These are phyloP conservation scores for Tetanocera ferruginea DNA, from an alignment of 2,888 invertebrate genomes.

Conservation along the genomic window DNA sequence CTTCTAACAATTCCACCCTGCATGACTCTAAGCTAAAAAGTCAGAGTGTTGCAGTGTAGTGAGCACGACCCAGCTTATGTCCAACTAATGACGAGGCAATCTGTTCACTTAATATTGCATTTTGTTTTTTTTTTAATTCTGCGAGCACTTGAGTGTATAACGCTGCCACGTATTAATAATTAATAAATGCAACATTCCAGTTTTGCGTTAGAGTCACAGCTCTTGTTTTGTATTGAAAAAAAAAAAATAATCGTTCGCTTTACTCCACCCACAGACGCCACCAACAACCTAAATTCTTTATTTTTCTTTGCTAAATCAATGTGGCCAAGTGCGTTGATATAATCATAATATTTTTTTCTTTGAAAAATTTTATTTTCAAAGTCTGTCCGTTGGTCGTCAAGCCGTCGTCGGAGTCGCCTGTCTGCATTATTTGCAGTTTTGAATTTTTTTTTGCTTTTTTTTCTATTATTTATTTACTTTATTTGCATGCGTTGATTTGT, in stretches of 20 bases:
- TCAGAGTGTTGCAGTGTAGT: too few relatives aligned
- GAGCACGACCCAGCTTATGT: too few relatives aligned
- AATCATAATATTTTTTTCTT: neutral
- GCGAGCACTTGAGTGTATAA: too few relatives aligned
- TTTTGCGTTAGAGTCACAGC: neutral
- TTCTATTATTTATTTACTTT: neutral
- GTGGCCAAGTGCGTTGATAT: neutral
- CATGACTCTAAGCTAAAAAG: too few relatives aligned
- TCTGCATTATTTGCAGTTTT: slow-evolving; percentile 43
- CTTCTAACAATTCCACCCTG: too few relatives aligned
- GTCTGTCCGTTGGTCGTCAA: slow-evolving; percentile 42
- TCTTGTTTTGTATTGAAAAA: too few relatives aligned
- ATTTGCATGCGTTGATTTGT: neutral
- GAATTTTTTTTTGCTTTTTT: slow-evolving; percentile 4
- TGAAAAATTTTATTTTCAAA: slow-evolving; percentile 18
- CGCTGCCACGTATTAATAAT: neutral
- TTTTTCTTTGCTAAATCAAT: too few relatives aligned
- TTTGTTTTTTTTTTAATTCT: too few relatives aligned
- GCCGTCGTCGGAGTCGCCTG: slow-evolving; percentile 43
- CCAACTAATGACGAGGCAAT: too few relatives aligned
- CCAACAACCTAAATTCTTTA: neutral
- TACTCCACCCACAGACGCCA: neutral
- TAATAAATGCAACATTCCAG: slow-evolving; percentile 7
- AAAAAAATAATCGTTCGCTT: neutral
- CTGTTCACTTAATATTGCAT: too few relatives aligned